phyloP scores from a whole-genome alignment of 2,113 vertebrate species.

The Megaceryle torquata region DNA sequence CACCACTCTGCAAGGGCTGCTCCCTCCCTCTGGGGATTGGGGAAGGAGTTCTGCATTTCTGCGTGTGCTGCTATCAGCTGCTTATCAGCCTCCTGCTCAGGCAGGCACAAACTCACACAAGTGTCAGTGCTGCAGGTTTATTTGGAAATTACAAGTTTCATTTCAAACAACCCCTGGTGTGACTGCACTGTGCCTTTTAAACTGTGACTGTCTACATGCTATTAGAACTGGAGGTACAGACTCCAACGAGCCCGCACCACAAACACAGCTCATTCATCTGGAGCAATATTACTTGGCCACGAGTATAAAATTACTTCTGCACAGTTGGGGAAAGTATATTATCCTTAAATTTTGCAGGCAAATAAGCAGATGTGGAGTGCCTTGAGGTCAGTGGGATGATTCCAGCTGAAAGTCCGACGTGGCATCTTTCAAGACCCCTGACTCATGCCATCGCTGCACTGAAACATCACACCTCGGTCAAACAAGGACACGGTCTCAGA shows the following conservation, averaged over 20 bases:
- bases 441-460: accelerated
- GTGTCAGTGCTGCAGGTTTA: background rate
- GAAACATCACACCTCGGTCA: background rate
- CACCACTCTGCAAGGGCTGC: background rate
- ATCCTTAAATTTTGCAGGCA: background rate
- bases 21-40: background rate
- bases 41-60: background rate
- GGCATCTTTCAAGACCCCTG: background rate
- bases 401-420: background rate
- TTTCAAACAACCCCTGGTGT: background rate
- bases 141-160: background rate
- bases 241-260: background rate
- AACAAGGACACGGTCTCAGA: background rate
- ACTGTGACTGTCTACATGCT: background rate
- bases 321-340: background rate
- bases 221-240: background rate
- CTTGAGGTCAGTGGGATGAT: accelerated
- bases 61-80: background rate
- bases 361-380: background rate
- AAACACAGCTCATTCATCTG: background rate
- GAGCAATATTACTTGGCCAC: background rate
- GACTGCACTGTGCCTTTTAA: background rate
- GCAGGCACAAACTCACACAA: background rate
- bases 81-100: background rate
- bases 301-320: background rate